Base-by-base conservation (phyloP, 2,797 vertebrate genomes). In the Buphagus erythrorhynchus region DNA sequence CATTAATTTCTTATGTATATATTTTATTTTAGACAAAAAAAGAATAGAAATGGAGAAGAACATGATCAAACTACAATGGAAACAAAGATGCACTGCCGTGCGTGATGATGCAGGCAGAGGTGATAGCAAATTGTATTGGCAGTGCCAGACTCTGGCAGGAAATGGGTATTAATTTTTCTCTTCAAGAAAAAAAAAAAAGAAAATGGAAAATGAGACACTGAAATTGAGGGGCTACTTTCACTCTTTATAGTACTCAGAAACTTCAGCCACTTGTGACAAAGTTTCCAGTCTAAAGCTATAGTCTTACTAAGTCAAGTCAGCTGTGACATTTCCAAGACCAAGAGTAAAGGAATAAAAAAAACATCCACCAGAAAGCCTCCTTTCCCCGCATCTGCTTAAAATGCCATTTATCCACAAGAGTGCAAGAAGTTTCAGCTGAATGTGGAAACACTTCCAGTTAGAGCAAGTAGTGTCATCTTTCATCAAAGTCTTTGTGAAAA, bases 81-180 rank as follows among this genome's bases (percentile, higher is more conserved):
- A 59, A 49, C 13, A 75, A 82, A 54, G 19, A 18, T 85, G n/a
- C 25, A 24, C 15, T 16, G 8, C 21, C 9, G n/a, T 4, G 14
- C 14, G 8, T n/a, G 24, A 36, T 62, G 22, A 79, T 22, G 20
- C 8, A 79, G 40, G 3, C 59, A 76, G 26, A 75, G 40, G 16
- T 51, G 13, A 61, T 2, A 24, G 40, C 29, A 78, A 51, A 77
- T 35, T 0, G 0, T 31, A 51, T 2, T 17, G 29, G 20, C 33
- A 63, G 18, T n/a, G 33, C 16, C 36, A 63, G 42, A 77, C 20
- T 35, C 43, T 18, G 7, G 1, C 49, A 67, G 48, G 21, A 82
- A 69, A 79, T 48, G 1, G 1, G 0, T 12, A 13, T 51, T n/a
- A 4, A 5, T 31, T 55, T 52, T 67, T 71, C 43, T 11, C 12